Conservation (phyloP, 2,113 vertebrate genomes). For the Rhinichthys klamathensis region DNA sequence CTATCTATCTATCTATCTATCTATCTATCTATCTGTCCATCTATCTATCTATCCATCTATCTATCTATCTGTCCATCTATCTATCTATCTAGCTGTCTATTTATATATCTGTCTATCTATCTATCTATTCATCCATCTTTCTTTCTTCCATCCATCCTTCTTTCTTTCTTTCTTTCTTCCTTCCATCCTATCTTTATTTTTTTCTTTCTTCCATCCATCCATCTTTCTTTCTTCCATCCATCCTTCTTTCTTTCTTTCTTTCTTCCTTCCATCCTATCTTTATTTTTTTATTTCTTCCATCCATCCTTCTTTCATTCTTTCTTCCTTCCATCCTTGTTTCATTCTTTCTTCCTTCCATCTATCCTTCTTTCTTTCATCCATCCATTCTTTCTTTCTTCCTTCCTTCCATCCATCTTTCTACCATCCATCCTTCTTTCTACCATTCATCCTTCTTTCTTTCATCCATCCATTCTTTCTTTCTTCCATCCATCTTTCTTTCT, state of each 20-base stretch:
- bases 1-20: neutral
- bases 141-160: fast-evolving
- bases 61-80: neutral
- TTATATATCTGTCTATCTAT: fast-evolving
- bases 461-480: fast-evolving
- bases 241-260: no score
- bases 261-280: no score
- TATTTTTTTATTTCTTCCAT: no score
- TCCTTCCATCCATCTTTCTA: fast-evolving
- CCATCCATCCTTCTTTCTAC: no score
- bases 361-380: no score
- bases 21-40: neutral
- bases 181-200: no score
- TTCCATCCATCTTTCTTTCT: neutral
- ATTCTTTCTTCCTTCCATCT: fast-evolving
- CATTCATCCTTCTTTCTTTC: fast-evolving
- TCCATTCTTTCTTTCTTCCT: fast-evolving
- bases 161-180: no score
- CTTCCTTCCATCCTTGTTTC: no score
- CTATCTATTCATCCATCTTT: neutral
- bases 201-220: no score
- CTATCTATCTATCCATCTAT: fast-evolving
- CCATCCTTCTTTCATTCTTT: no score
- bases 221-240: no score
- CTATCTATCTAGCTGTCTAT: fast-evolving